A percentile compares a stretch with the other conserved stretches of the same genome.
phyloP scores from a whole-genome alignment of 2,888 invertebrate species.

The Sicus ferrugineus region DNA sequence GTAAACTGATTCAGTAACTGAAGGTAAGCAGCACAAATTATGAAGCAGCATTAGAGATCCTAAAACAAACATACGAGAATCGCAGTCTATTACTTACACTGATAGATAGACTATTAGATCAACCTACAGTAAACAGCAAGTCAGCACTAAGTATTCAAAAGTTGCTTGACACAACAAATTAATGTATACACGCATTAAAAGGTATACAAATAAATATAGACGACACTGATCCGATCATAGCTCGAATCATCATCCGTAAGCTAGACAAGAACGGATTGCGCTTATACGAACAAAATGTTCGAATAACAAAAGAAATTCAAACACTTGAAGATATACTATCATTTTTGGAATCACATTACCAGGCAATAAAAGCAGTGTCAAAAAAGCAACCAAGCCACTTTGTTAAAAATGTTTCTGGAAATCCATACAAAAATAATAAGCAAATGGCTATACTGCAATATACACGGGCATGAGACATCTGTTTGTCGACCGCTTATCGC shows the following conservation, averaged over 20 bases:
- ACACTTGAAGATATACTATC: neutral
- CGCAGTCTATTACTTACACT: neutral
- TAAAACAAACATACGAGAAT: conserved; percentile 2
- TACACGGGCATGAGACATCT: neutral
- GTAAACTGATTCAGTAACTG: conserved; percentile 3
- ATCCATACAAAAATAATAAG: neutral
- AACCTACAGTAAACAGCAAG: neutral
- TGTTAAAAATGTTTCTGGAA: neutral
- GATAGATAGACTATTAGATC: neutral
- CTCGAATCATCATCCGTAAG: too few relatives aligned
- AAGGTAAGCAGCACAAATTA: too few relatives aligned
- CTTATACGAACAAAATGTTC: neutral
- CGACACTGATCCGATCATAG: too few relatives aligned
- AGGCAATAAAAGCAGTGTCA: neutral
- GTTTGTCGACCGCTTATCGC: neutral
- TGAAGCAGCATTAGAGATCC: too few relatives aligned
- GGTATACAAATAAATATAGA: neutral
- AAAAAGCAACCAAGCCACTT: neutral
- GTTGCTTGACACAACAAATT: conserved; percentile 12
- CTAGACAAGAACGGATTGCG: too few relatives aligned
- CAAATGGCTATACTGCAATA: neutral
- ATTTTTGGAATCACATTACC: neutral
- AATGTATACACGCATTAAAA: conserved; percentile 6
- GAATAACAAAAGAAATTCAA: neutral
- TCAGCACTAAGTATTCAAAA: neutral